Base-by-base conservation (phyloP, 1,140 invertebrate genomes). In the Atta cephalotes region DNA sequence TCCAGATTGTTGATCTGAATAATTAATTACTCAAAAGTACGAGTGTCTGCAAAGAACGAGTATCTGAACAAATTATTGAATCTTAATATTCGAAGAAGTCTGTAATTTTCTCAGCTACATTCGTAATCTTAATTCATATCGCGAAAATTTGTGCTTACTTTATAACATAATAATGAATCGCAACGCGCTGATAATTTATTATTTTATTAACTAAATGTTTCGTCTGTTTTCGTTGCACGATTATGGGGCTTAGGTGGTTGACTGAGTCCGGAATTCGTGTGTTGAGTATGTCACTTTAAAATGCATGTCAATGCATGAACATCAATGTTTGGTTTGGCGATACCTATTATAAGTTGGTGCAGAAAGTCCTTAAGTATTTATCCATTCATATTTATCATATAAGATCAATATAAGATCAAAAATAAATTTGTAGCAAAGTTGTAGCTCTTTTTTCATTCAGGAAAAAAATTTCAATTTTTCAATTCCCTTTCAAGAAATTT, bases 181-280 rank as follows among this genome's bases (percentile, higher is more conserved):
- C 28, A 60, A 63, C 16, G 35, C 16, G 21, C 2, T 65, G 35
- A 4, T 28, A 76, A 35, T 58, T 21, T 39, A 76, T 31, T 60
- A 16, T 60, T 28, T n/a, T 60, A 60, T 35, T 85, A 87, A 86
- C 86, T 79, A 76, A 65, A 86, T 56, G 87, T 90, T 45, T 92
- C 86, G 87, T 82, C 78, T 74, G 10, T 39, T 51, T 51, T 51
- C 14, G 71, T 92, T 94, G 94, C 94, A 95, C 93, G 93, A 92
- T 77, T 80, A 91, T 91, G 94, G 94, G 93, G 93, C 18, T 93
- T 94, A 94, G 94, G 88, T 95, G 94, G 94, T 94, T 93, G 92
- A 93, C 94, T 95, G 94, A 95, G 94, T 93, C 92, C 94, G 94
- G 93, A 85, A 91, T 95, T 87, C 77, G 87, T 94, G 91, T 94